phyloP scores from a whole-genome alignment of 2,797 vertebrate species.

The Hoplostethus atlanticus region DNA sequence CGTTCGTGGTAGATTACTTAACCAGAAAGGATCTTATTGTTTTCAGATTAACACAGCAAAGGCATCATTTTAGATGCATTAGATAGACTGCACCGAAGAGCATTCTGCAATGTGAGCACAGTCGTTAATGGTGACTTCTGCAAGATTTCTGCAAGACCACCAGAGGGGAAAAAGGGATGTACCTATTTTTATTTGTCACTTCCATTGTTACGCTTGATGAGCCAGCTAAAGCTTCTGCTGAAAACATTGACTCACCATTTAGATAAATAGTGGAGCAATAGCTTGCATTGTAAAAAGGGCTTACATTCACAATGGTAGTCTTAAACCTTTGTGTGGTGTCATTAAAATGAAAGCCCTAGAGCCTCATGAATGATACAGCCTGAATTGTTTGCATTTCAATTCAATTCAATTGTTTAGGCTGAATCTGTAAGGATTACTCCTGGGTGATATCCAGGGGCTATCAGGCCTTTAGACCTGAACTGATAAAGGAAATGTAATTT shows the following conservation, averaged over 20 bases:
- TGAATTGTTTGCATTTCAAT: constrained; percentile 74
- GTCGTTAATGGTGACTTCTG: constrained; percentile 2
- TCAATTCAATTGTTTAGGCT: constrained; percentile 58
- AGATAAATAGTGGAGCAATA: constrained; percentile 33
- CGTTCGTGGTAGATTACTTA: not conserved
- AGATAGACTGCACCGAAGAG: not conserved
- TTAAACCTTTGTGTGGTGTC: constrained; percentile 54
- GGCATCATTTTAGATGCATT: not conserved
- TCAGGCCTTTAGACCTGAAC: constrained; percentile 30
- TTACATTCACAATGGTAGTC: constrained; percentile 57
- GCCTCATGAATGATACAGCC: constrained; percentile 45
- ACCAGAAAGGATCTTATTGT: not conserved
- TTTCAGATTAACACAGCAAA: not conserved
- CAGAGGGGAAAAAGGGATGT: constrained; percentile 7
- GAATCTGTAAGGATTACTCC: constrained; percentile 53
- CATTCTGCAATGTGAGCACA: not conserved
- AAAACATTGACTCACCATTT: constrained; percentile 26
- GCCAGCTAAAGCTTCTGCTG: constrained; percentile 15
- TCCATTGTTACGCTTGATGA: constrained; percentile 35
- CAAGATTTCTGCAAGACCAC: constrained; percentile 8
- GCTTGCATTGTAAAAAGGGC: constrained; percentile 38
- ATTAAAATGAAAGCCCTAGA: constrained; percentile 70
- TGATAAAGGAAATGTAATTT: constrained; percentile 43
- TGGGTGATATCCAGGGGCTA: constrained; percentile 1
- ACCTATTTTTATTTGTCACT: constrained; percentile 40